Base-by-base conservation (phyloP, 2,113 vertebrate species). In the Chionis minor region DNA sequence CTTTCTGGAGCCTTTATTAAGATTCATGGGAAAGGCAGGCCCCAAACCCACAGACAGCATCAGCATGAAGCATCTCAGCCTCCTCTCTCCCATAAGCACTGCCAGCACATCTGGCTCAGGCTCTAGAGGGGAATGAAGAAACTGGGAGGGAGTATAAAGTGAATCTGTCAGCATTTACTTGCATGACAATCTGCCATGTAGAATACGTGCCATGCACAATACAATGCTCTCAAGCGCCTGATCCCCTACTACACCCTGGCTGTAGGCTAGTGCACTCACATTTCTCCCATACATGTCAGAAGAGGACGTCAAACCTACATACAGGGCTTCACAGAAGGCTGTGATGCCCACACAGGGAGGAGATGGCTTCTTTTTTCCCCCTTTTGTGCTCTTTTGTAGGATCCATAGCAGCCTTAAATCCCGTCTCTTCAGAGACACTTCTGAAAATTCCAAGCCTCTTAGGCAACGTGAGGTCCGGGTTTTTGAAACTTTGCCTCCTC, bases 1-100 rank as follows among this genome's bases (percentile, higher is more conserved):
- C 71, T 95, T 97, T 96, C 84, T 97, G 92, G 74, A 96, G 70
- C 44, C 38, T 96, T 96, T 94, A 95, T 94, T 95, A 94, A 96
- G 87, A 92, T 96, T 96, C 81, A 95, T 95, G 72, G 74, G 38
- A 85, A 91, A 96, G 89, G 51, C 81, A 82, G 89, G 62, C 91
- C 91, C 71, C 79, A 94, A 94, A 94, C 58, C 70, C 87, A 92
- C 90, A 96, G 91, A 91, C 35, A 91, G 83, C 83, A 95, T 32
- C 92, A 92, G 58, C 87, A 12, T 69, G 91, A 95, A 89, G 84
- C 62, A 78, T 92, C 82, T 74, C 51, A 0, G 63, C 67, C 81
- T 90, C 54, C 63, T 83, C 86, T 91, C 89, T 92, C 92, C 94
- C 91, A 91, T 55, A 42, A 96, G 81, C 62, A 44, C 86, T 90